Percentiles rank a stretch among this genome's conserved stretches.
Evolutionary conservation across 1,140 invertebrate genomes (phyloP).

Genomic region (Listronotus bonariensis): DNA sequence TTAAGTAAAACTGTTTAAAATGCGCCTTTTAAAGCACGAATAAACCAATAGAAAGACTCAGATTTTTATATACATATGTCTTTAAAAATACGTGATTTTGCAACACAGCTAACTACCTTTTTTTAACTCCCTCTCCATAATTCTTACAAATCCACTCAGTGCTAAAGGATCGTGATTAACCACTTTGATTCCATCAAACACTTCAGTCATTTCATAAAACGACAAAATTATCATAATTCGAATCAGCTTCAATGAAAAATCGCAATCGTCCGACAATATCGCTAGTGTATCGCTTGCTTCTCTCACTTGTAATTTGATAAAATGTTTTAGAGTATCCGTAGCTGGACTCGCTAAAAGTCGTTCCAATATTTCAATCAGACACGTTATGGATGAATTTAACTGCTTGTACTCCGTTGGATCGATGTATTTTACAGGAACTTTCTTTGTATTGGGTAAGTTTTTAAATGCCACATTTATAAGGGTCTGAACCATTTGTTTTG

Average conservation of each 20-base stretch:
- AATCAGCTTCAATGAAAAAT: constrained; percentile 16
- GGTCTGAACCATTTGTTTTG: constrained; percentile 25
- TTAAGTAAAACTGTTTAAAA: too few species aligned
- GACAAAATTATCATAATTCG: constrained; percentile 30
- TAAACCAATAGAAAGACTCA: too few species aligned
- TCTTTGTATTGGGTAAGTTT: constrained; percentile 11
- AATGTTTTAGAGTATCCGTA: constrained; percentile 18
- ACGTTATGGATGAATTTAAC: neutral
- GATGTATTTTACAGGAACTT: constrained; percentile 11
- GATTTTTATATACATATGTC: too few species aligned
- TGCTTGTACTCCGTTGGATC: neutral
- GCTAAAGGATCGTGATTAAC: constrained; percentile 32
- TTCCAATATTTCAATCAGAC: constrained; percentile 29
- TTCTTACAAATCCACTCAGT: constrained; percentile 27
- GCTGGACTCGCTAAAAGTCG: constrained; percentile 21
- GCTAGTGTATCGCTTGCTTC: constrained; percentile 24
- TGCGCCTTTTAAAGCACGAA: too few species aligned
- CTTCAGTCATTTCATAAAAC: constrained; percentile 30
- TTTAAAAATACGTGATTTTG: too few species aligned
- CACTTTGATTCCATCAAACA: constrained; percentile 33
- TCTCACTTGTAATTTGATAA: constrained; percentile 23
- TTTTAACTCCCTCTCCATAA: constrained; percentile 24
- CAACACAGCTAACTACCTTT: constrained; percentile 31
- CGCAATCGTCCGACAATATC: constrained; percentile 13
- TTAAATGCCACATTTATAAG: constrained; percentile 5